Percentiles rank a stretch among this genome's conserved stretches.
Conservation (phyloP, 2,113 vertebrate species). For the Eulemur rufifrons region DNA sequence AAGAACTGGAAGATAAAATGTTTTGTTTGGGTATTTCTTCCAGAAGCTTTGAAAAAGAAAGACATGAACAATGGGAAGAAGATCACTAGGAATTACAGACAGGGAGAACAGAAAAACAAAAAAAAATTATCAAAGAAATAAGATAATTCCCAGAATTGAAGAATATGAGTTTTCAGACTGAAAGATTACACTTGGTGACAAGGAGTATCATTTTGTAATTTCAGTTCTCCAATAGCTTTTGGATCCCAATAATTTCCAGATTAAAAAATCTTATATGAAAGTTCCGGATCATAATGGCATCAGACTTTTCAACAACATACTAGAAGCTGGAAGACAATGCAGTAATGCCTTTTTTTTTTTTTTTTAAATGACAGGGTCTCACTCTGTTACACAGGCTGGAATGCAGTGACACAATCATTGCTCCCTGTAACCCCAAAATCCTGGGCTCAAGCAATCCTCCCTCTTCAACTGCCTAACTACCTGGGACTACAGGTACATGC, state of each 20-base stretch:
- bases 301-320: not conserved
- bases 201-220: not conserved
- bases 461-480: no score
- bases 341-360: not conserved
- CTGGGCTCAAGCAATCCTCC: no score
- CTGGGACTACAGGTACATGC: no score
- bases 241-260: not conserved
- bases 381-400: no score
- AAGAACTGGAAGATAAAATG: not conserved
- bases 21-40: not conserved
- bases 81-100: not conserved
- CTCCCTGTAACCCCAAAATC: no score
- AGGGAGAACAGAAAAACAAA: not conserved
- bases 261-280: not conserved
- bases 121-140: not conserved
- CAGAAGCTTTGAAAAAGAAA: not conserved
- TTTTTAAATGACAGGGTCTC: no score
- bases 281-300: not conserved
- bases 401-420: no score
- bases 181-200: not conserved
- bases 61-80: not conserved
- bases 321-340: not conserved
- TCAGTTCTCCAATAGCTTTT: not conserved
- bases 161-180: not conserved
- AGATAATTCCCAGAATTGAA: not conserved